Conservation (phyloP, 2,113 vertebrate species). For the Hippocampus mohnikei region DNA sequence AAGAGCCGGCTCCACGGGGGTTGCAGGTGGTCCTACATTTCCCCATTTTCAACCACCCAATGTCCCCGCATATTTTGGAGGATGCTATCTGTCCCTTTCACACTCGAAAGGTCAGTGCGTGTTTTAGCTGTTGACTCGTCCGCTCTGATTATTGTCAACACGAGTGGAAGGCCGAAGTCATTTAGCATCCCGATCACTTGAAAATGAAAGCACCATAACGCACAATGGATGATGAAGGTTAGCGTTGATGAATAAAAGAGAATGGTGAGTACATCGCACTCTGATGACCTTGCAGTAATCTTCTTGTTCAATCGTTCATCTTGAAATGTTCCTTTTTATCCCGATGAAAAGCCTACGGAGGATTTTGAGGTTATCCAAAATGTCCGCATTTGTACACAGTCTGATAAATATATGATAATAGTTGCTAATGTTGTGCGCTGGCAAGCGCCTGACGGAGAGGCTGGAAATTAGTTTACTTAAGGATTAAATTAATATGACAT, state of each 20-base stretch:
- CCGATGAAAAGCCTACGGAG: conserved; percentile 5
- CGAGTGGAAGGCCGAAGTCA: conserved; percentile 42
- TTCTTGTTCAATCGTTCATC: too few species aligned
- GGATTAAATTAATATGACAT: conserved; percentile 31
- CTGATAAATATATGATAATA: neutral
- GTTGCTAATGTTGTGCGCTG: neutral
- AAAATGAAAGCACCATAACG: conserved; percentile 4
- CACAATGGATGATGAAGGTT: neutral
- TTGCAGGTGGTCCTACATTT: conserved; percentile 58
- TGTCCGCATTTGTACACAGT: conserved; percentile 19
- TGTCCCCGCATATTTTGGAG: conserved; percentile 47
- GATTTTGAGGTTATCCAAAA: neutral
- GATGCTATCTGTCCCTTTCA: conserved; percentile 40
- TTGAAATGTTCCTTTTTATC: conserved; percentile 13
- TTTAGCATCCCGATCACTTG: conserved; percentile 28
- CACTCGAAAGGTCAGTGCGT: conserved; percentile 53
- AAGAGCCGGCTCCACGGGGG: conserved; percentile 48
- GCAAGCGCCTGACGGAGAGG: neutral
- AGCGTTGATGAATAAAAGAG: conserved; percentile 21
- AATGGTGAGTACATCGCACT: too few species aligned
- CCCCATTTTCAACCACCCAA: conserved; percentile 46
- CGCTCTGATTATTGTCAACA: conserved; percentile 52
- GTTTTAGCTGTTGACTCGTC: conserved; percentile 61
- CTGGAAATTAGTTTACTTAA: conserved; percentile 10
- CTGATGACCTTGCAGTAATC: too few species aligned